Conservation (phyloP, 1,140 invertebrate species). For the Spodoptera litura region DNA sequence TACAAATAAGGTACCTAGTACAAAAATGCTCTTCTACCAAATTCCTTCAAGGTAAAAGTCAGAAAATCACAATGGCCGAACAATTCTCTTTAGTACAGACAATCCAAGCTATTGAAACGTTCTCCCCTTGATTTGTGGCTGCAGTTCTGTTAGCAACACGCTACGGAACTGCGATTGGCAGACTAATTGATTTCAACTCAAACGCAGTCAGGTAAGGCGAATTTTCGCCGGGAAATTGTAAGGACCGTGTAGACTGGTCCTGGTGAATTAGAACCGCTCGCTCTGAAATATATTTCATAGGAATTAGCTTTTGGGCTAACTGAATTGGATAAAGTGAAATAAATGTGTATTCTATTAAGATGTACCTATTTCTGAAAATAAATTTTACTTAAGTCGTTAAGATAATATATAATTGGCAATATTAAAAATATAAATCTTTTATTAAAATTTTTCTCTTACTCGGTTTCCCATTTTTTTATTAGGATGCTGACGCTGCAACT, state of each 20-base stretch:
- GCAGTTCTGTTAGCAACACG: slow-evolving; percentile 23
- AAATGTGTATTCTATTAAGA: too few species aligned
- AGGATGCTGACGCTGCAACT: too few species aligned
- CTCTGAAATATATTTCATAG: slow-evolving; percentile 12
- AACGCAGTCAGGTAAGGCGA: slow-evolving; percentile 39
- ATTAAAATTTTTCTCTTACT: too few species aligned
- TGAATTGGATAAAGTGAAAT: not conserved
- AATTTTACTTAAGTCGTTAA: too few species aligned
- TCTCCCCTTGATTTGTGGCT: slow-evolving; percentile 46
- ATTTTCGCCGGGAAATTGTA: slow-evolving; percentile 39
- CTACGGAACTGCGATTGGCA: slow-evolving; percentile 40
- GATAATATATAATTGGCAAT: too few species aligned
- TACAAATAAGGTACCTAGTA: not conserved
- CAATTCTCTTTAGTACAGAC: slow-evolving; percentile 20
- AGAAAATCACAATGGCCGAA: slow-evolving; percentile 1
- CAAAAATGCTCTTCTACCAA: not conserved
- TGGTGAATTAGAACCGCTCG: not conserved
- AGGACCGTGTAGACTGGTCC: not conserved
- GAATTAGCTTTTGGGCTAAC: slow-evolving; percentile 8
- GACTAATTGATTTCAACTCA: slow-evolving; percentile 44
- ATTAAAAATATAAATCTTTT: too few species aligned
- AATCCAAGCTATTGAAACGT: slow-evolving; percentile 16
- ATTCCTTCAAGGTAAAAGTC: not conserved
- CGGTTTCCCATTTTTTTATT: too few species aligned
- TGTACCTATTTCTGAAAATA: too few species aligned